Evolutionary conservation across 2,113 vertebrate genomes (phyloP).

Genomic region (Polypterus bichir): DNA sequence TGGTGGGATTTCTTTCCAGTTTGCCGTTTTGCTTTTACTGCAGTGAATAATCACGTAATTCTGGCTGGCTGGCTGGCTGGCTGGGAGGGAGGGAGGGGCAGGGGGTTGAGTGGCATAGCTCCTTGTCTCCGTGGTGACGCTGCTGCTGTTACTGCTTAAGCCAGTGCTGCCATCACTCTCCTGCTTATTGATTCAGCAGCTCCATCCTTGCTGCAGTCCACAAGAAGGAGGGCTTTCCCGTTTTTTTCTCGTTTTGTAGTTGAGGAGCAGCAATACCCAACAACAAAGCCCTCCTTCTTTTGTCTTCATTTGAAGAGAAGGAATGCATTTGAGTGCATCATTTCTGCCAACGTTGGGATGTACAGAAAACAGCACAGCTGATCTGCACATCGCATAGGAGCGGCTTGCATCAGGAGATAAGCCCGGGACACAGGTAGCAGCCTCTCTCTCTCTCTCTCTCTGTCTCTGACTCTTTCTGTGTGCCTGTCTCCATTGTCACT

Average conservation of each 20-base stretch:
- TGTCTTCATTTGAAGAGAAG: conserved; percentile 16
- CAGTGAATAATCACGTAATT: too few relatives aligned
- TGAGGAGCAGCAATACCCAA: not conserved
- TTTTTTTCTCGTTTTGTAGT: not conserved
- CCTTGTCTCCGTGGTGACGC: conserved; percentile 38
- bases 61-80: conserved; percentile 23
- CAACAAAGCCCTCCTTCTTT: conserved; percentile 13
- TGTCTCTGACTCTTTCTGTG: not conserved
- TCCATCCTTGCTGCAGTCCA: conserved; percentile 25
- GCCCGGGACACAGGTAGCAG: conserved; percentile 39
- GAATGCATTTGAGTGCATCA: conserved; percentile 34
- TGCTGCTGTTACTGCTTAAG: conserved; percentile 34
- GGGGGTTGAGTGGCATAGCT: conserved; percentile 23
- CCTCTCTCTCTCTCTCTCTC: not conserved
- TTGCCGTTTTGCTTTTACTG: too few relatives aligned
- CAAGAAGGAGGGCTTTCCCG: not conserved
- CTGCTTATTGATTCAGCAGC: conserved; percentile 49
- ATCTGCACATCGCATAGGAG: conserved; percentile 28
- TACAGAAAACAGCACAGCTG: conserved; percentile 23
- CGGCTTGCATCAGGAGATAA: conserved; percentile 15
- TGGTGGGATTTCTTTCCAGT: too few relatives aligned
- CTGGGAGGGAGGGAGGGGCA: conserved; percentile 5
- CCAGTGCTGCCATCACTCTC: conserved; percentile 20
- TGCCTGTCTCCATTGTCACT: not conserved
- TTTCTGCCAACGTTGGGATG: conserved; percentile 18